Evolutionary conservation across 2,113 vertebrate genomes (phyloP).

Genomic region (Willisornis vidua): DNA sequence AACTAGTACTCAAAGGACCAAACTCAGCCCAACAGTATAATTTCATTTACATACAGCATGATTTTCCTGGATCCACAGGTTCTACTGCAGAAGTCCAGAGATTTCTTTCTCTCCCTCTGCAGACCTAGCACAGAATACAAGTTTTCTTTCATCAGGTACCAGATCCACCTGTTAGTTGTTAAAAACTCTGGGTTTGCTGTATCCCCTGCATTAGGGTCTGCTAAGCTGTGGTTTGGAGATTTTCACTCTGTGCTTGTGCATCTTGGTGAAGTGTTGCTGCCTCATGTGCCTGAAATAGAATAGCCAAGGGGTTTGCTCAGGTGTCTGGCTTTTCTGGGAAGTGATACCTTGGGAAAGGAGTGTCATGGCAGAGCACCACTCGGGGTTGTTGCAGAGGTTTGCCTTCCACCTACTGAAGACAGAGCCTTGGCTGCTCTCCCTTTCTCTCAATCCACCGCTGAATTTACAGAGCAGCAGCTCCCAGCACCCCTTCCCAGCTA

Average conservation of each 20-base stretch:
- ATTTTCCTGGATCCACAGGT: neutral
- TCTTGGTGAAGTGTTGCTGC: fast-evolving
- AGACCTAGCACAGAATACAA: neutral
- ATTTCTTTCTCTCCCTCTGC: neutral
- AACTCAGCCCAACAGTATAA: fast-evolving
- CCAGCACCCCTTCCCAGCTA: neutral
- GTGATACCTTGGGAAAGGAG: neutral
- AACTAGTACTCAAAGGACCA: neutral
- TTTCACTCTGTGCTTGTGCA: neutral
- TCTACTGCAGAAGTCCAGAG: neutral
- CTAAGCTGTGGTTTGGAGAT: fast-evolving
- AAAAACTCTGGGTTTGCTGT: neutral
- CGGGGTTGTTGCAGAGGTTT: neutral
- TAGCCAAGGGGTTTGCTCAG: neutral
- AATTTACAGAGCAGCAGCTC: neutral
- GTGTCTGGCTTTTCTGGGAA: neutral
- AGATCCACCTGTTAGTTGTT: neutral
- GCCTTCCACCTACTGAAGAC: fast-evolving
- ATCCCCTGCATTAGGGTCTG: fast-evolving
- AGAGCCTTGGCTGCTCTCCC: neutral
- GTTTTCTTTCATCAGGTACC: neutral
- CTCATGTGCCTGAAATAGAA: neutral
- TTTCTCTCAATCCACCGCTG: neutral
- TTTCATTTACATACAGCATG: fast-evolving
- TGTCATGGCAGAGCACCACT: neutral